phyloP scores from a whole-genome alignment of 2,888 invertebrate species.

The Harmothoe impar region DNA sequence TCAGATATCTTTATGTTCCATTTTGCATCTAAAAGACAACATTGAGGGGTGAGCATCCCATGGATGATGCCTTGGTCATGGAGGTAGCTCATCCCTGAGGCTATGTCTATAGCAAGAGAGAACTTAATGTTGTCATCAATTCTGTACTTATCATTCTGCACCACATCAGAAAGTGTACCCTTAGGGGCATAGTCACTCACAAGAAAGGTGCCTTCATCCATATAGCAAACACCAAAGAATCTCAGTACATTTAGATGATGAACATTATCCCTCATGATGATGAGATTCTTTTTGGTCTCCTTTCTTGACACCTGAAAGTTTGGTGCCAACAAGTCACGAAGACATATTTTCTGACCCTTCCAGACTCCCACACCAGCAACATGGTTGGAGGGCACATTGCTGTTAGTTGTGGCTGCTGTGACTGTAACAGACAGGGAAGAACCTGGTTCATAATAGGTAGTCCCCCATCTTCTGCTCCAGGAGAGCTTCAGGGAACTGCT shows the following conservation, averaged over 20 bases:
- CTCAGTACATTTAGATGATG: conserved; percentile 71
- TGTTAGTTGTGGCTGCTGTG: conserved; percentile 47
- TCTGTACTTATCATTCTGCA: conserved; percentile 76
- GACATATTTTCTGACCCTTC: conserved; percentile 57
- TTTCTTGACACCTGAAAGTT: background rate
- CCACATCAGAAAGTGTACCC: conserved; percentile 76
- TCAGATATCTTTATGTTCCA: conserved; percentile 80
- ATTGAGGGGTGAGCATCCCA: conserved; percentile 76
- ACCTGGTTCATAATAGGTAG: background rate
- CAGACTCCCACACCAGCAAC: conserved; percentile 59
- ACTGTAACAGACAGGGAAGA: conserved; percentile 19
- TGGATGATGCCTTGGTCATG: conserved; percentile 78
- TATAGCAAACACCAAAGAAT: conserved; percentile 78
- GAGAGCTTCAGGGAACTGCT: background rate
- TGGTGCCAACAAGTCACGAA: conserved; percentile 49
- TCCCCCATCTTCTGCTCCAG: conserved; percentile 62
- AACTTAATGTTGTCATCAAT: conserved; percentile 77
- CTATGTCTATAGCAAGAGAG: conserved; percentile 75
- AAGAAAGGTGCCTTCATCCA: conserved; percentile 72
- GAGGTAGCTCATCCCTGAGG: conserved; percentile 76
- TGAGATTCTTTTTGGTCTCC: conserved; percentile 61
- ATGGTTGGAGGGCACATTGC: conserved; percentile 9
- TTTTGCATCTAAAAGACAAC: conserved; percentile 78
- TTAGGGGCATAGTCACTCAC: conserved; percentile 76
- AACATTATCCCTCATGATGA: conserved; percentile 67